A percentile compares a stretch with the other conserved stretches of the same genome.
Evolutionary conservation across 2,888 invertebrate genomes (phyloP).

Genomic region (Helobdella robusta): DNA sequence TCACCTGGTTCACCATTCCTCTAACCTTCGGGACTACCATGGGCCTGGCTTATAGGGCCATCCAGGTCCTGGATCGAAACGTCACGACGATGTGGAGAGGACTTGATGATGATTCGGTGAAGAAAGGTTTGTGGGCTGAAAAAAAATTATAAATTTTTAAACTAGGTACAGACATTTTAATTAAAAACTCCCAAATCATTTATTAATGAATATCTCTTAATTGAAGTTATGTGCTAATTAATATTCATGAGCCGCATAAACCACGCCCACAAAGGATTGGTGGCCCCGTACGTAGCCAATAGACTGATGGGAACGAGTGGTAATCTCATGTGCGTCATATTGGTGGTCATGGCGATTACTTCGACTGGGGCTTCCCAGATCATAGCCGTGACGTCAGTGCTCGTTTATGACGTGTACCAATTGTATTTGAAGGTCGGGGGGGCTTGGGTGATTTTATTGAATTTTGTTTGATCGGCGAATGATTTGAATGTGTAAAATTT

Average conservation of each 20-base stretch:
- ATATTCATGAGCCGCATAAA: too few relatives aligned
- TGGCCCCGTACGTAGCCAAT: constrained; percentile 46
- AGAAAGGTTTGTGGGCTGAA: constrained; percentile 14
- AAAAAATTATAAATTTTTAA: neutral
- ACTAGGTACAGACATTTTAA: neutral
- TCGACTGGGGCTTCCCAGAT: constrained; percentile 49
- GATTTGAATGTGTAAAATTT: too few relatives aligned
- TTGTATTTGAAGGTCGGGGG: constrained; percentile 37
- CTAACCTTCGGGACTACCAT: constrained; percentile 49
- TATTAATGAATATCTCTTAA: neutral
- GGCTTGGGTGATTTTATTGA: neutral
- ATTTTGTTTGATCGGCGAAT: neutral
- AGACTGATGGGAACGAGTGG: constrained; percentile 44
- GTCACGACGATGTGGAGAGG: constrained; percentile 18
- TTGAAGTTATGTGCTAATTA: neutral
- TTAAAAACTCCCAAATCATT: too few relatives aligned
- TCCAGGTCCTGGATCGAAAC: constrained; percentile 16
- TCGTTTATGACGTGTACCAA: constrained; percentile 47
- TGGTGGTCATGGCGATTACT: constrained; percentile 49
- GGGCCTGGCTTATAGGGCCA: constrained; percentile 42
- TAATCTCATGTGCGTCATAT: constrained; percentile 42
- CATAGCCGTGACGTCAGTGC: constrained; percentile 48
- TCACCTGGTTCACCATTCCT: constrained; percentile 49
- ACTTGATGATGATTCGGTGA: constrained; percentile 11
- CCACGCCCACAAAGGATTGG: constrained; percentile 47